A percentile compares a stretch with the other conserved stretches of the same genome.
These are phyloP conservation scores for Stigmatopora argus DNA, from an alignment of 2,113 vertebrate species.

Conservation along the genomic window DNA sequence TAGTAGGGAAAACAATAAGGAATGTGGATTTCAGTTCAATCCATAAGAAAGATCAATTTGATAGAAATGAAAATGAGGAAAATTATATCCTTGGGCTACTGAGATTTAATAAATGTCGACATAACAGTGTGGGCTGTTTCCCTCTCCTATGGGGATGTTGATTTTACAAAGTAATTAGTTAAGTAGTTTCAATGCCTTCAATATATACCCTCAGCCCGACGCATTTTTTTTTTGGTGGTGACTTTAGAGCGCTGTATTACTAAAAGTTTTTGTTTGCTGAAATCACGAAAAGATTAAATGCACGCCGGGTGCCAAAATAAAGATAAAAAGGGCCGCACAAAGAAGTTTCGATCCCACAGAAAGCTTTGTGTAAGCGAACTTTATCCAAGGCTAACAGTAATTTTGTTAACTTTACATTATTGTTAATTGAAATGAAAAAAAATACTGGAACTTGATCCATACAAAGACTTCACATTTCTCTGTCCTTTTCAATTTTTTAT, in stretches of 20 bases:
- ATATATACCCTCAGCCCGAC: slow-evolving; percentile 50
- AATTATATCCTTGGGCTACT: slow-evolving; percentile 28
- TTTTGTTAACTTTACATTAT: too few relatives aligned
- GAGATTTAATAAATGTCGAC: slow-evolving; percentile 38
- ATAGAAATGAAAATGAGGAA: slow-evolving; percentile 17
- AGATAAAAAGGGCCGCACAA: slow-evolving; percentile 64
- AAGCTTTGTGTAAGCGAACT: slow-evolving; percentile 49
- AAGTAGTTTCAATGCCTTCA: slow-evolving; percentile 51
- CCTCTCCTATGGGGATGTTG: slow-evolving; percentile 33
- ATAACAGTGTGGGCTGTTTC: slow-evolving; percentile 27
- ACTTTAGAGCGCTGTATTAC: slow-evolving; percentile 61
- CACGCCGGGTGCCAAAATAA: slow-evolving; percentile 65
- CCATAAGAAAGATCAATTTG: slow-evolving; percentile 13
- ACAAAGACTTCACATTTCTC: too few relatives aligned
- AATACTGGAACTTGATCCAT: too few relatives aligned
- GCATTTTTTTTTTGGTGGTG: slow-evolving; percentile 59
- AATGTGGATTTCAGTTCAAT: slow-evolving; percentile 3
- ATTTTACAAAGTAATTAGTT: slow-evolving; percentile 66
- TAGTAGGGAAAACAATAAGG: slow-evolving; percentile 13
- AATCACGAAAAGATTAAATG: slow-evolving; percentile 61
- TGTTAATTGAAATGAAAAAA: too few relatives aligned
- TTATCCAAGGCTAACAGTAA: slow-evolving; percentile 1
- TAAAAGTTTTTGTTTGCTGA: slow-evolving; percentile 62
- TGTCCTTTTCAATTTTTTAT: too few relatives aligned
- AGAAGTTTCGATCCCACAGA: slow-evolving; percentile 60